Conservation (phyloP, 2,888 invertebrate species). For the Meteorus cinctellus region DNA sequence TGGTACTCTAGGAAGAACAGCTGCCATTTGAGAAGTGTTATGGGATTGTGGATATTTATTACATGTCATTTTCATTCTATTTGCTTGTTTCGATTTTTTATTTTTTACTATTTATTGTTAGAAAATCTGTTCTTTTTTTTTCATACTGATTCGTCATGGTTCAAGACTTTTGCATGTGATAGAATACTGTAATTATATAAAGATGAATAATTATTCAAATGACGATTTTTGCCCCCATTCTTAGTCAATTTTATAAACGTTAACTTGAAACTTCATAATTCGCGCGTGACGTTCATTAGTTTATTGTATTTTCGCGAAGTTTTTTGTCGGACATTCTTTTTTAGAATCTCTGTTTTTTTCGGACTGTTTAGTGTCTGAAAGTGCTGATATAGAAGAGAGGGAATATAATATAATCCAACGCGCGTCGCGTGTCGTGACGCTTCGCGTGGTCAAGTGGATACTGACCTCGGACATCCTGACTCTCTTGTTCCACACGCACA, state of each 20-base stretch:
- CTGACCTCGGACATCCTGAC: conserved; percentile 55
- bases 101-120: neutral
- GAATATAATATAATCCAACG: conserved; percentile 2
- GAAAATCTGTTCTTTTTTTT: too few relatives aligned
- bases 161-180: too few relatives aligned
- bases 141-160: too few relatives aligned
- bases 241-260: too few relatives aligned
- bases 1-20: neutral
- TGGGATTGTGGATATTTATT: neutral
- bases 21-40: conserved; percentile 3
- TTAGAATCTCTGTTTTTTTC: too few relatives aligned
- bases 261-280: neutral
- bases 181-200: too few relatives aligned
- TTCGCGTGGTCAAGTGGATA: conserved; percentile 55
- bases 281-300: too few relatives aligned
- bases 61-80: neutral
- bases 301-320: too few relatives aligned
- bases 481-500: conserved; percentile 41
- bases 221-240: too few relatives aligned
- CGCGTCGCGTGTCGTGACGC: conserved; percentile 49
- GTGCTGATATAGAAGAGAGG: neutral
- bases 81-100: neutral
- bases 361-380: neutral
- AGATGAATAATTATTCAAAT: too few relatives aligned
- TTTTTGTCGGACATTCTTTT: too few relatives aligned